Evolutionary conservation across 1,140 invertebrate species (phyloP).

Genomic region (Contarinia nasturtii): DNA sequence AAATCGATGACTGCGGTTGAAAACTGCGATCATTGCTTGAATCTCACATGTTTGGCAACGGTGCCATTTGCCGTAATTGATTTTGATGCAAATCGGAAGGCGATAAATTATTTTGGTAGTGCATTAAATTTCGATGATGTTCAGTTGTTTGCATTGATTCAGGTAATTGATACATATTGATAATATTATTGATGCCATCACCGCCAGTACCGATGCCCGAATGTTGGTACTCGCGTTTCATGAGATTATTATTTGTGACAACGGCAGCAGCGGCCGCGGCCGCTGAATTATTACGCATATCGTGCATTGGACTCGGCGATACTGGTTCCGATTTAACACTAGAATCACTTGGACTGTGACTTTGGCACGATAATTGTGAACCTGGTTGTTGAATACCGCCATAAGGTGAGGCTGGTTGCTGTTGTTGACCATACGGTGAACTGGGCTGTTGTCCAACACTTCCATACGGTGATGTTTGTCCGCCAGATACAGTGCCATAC

Average conservation of each 20-base stretch:
- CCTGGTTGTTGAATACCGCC: slow-evolving; percentile 38
- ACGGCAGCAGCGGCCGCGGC: slow-evolving; percentile 13
- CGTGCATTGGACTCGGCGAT: slow-evolving; percentile 36
- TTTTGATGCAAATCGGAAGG: slow-evolving; percentile 26
- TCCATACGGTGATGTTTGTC: slow-evolving; percentile 33
- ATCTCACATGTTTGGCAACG: slow-evolving; percentile 60
- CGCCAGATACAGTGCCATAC: slow-evolving; percentile 29
- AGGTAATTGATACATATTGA: slow-evolving; percentile 40
- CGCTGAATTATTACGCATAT: slow-evolving; percentile 11
- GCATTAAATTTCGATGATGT: slow-evolving; percentile 24
- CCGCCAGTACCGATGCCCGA: slow-evolving; percentile 28
- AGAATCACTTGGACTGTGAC: slow-evolving; percentile 59
- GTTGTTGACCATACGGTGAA: slow-evolving; percentile 34
- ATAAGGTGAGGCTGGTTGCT: slow-evolving; percentile 37
- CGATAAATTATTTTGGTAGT: slow-evolving; percentile 18
- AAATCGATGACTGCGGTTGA: too few species aligned
- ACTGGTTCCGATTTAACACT: slow-evolving; percentile 72
- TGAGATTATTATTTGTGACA: slow-evolving; percentile 23
- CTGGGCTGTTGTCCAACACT: slow-evolving; percentile 35
- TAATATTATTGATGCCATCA: slow-evolving; percentile 35
- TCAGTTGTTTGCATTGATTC: slow-evolving; percentile 27
- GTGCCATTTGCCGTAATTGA: slow-evolving; percentile 39
- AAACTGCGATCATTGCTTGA: background rate
- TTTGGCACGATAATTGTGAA: slow-evolving; percentile 40
- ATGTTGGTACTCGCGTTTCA: slow-evolving; percentile 46